These are phyloP conservation scores for Halictus ligatus DNA, from an alignment of 2,888 invertebrate species.

Conservation along the genomic window DNA sequence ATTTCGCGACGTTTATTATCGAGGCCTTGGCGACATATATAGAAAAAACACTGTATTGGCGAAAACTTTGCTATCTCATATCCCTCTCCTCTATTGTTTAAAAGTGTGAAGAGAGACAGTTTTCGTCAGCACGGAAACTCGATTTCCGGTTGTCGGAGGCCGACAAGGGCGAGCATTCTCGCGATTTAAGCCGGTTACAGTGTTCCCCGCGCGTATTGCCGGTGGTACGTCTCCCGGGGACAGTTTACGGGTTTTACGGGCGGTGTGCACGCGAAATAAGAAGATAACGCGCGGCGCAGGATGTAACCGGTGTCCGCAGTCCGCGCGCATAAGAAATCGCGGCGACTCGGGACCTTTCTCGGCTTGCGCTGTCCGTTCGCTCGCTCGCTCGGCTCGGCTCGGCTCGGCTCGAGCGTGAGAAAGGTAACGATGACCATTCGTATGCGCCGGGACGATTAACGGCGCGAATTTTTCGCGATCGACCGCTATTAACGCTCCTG, in stretches of 20 bases:
- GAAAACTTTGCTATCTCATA: too few relatives aligned
- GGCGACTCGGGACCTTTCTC: slow-evolving; percentile 72
- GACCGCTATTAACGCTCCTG: slow-evolving; percentile 47
- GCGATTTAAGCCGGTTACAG: not conserved
- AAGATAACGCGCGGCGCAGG: slow-evolving; percentile 65
- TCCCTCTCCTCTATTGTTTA: too few relatives aligned
- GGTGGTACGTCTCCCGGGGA: slow-evolving; percentile 48
- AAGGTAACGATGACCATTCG: slow-evolving; percentile 71
- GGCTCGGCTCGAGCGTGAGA: slow-evolving; percentile 58
- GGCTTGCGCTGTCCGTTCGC: slow-evolving; percentile 59
- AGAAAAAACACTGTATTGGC: too few relatives aligned
- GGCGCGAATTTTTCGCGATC: slow-evolving; percentile 55
- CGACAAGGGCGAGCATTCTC: not conserved
- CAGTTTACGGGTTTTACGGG: slow-evolving; percentile 51
- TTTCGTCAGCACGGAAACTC: not conserved
- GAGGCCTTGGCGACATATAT: too few relatives aligned
- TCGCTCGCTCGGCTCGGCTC: not conserved
- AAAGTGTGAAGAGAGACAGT: too few relatives aligned
- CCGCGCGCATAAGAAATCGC: slow-evolving; percentile 60
- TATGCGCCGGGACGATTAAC: slow-evolving; percentile 44
- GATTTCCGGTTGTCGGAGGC: not conserved
- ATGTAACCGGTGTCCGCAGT: slow-evolving; percentile 61
- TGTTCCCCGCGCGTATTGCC: slow-evolving; percentile 4
- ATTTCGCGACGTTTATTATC: too few relatives aligned
- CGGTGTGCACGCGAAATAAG: slow-evolving; percentile 53